phyloP scores from a whole-genome alignment of 2,113 vertebrate species.

The Nyctibius bracteatus region DNA sequence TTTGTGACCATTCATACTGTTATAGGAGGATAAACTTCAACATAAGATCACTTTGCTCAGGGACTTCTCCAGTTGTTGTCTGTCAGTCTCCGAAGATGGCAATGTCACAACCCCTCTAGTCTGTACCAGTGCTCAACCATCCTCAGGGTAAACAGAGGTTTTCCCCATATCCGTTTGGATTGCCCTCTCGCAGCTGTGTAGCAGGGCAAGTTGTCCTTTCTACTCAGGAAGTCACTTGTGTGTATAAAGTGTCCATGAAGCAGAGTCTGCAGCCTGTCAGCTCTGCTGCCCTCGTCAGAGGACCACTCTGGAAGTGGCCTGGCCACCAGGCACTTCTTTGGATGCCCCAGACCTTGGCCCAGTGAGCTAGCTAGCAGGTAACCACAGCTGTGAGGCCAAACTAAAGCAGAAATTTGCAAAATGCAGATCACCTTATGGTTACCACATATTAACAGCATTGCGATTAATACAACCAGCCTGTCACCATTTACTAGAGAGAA shows the following conservation, averaged over 20 bases:
- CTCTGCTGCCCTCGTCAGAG: neutral
- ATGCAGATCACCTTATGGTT: neutral
- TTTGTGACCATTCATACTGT: neutral
- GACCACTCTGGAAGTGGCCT: neutral
- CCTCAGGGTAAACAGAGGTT: neutral
- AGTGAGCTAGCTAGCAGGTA: neutral
- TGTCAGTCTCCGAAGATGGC: neutral
- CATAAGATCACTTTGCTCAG: neutral
- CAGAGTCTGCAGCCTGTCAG: neutral
- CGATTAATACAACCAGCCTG: neutral
- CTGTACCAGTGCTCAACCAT: neutral
- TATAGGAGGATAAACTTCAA: neutral
- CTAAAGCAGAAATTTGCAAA: neutral
- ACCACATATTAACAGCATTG: neutral
- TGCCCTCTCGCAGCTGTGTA: neutral
- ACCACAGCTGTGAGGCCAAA: neutral
- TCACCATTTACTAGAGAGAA: neutral
- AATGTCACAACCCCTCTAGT: neutral
- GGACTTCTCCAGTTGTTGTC: neutral
- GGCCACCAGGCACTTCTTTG: neutral
- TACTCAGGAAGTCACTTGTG: neutral
- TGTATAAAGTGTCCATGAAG: neutral
- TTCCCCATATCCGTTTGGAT: neutral
- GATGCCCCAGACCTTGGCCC: accelerated
- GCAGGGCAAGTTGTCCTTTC: neutral